Percentiles rank a stretch among this genome's conserved stretches.
Evolutionary conservation across 1,140 invertebrate genomes (phyloP).

Genomic region (Drosophila bifasciata): DNA sequence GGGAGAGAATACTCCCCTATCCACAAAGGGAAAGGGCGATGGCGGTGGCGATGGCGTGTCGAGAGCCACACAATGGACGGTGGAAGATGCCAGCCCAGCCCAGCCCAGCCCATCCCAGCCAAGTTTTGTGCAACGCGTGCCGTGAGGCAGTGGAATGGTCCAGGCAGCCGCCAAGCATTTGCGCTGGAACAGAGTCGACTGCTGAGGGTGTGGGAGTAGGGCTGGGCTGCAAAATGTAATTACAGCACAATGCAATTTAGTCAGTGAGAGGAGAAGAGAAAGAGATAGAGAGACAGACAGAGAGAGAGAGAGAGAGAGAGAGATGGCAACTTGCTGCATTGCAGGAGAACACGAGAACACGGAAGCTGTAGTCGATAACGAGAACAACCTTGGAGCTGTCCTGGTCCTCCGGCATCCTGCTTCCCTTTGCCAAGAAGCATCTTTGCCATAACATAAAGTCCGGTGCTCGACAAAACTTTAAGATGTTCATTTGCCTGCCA

Average conservation of each 20-base stretch:
- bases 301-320: conserved; percentile 1
- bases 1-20: conserved; percentile 5
- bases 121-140: conserved; percentile 27
- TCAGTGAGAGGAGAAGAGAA: conserved; percentile 35
- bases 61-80: conserved; percentile 64
- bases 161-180: conserved; percentile 2
- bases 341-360: conserved; percentile 49
- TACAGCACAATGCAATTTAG: conserved; percentile 82
- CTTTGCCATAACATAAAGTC: conserved; percentile 38
- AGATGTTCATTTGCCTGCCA: conserved; percentile 45
- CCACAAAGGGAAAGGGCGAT: conserved; percentile 12
- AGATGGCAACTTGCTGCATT: conserved; percentile 35
- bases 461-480: conserved; percentile 48
- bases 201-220: conserved; percentile 2
- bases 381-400: conserved; percentile 65
- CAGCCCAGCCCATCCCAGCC: conserved; percentile 37
- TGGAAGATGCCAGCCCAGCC: conserved; percentile 25
- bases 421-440: neutral
- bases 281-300: too few relatives aligned
- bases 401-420: conserved; percentile 13
- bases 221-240: conserved; percentile 68
- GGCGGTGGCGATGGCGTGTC: conserved; percentile 53
- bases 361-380: conserved; percentile 76
- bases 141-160: conserved; percentile 10
- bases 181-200: conserved; percentile 9